Evolutionary conservation across 2,888 invertebrate genomes (phyloP).

Genomic region (Pasiphila rectangulata): DNA sequence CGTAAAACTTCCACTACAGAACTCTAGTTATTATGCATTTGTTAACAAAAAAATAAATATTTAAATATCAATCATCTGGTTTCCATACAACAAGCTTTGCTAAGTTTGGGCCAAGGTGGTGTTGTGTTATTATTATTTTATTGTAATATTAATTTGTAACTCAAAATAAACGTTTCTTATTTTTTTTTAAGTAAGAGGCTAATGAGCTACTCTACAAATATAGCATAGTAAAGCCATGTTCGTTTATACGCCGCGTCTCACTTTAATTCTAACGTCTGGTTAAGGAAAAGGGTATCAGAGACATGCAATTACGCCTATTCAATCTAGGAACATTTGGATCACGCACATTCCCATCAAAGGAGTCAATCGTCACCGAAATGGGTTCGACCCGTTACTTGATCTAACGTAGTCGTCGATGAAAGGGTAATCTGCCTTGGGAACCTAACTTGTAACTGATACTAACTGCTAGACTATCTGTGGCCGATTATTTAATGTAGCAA

Average conservation of each 20-base stretch:
- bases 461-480: slow-evolving; percentile 6
- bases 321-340: neutral
- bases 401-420: slow-evolving; percentile 44
- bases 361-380: slow-evolving; percentile 46
- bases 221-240: too few species aligned
- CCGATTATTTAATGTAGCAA: neutral
- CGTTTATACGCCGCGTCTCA: neutral
- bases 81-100: too few species aligned
- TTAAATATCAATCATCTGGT: too few species aligned
- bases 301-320: slow-evolving; percentile 3
- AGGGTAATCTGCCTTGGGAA: slow-evolving; percentile 57
- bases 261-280: neutral
- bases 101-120: too few species aligned
- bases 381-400: slow-evolving; percentile 53
- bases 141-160: too few species aligned
- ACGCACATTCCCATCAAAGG: slow-evolving; percentile 39
- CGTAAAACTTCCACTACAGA: too few species aligned
- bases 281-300: neutral
- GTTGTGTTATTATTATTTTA: too few species aligned
- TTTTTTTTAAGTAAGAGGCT: too few species aligned
- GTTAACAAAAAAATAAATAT: too few species aligned
- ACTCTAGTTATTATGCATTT: too few species aligned
- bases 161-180: too few species aligned
- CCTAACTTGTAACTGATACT: neutral
- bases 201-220: too few species aligned